Conservation (phyloP, 92 coral and sea anemone genomes). For the Metridium senile region DNA sequence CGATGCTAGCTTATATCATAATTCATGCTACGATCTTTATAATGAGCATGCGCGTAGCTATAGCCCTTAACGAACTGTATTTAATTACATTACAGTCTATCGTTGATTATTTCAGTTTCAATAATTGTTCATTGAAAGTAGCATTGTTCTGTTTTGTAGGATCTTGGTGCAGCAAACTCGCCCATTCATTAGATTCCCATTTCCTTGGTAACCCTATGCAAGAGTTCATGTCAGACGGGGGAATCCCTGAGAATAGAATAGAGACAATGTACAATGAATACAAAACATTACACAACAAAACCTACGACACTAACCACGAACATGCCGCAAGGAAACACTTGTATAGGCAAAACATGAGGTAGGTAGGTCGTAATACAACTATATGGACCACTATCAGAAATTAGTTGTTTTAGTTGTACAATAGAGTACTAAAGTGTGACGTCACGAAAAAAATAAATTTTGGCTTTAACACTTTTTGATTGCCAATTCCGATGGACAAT, state of each 20-base stretch:
- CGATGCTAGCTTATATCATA: too few relatives aligned
- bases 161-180: constrained; percentile 88
- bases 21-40: too few relatives aligned
- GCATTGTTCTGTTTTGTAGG: constrained; percentile 57
- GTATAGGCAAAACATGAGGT: constrained; percentile 98
- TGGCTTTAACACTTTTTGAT: too few relatives aligned
- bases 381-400: neutral
- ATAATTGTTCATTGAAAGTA: too few relatives aligned
- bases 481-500: too few relatives aligned
- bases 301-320: constrained; percentile 68
- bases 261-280: constrained; percentile 78
- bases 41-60: too few relatives aligned
- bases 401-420: too few relatives aligned
- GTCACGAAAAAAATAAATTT: too few relatives aligned
- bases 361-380: neutral
- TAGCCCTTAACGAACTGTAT: too few relatives aligned
- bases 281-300: constrained; percentile 72
- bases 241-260: constrained; percentile 45
- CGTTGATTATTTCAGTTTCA: too few relatives aligned
- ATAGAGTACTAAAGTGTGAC: too few relatives aligned
- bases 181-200: constrained; percentile 84
- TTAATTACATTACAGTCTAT: too few relatives aligned
- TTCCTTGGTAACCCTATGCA: constrained; percentile 94
- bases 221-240: constrained; percentile 92
- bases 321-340: constrained; percentile 83